These are phyloP conservation scores for Brachyalestes nurse DNA, from an alignment of 2,797 vertebrate genomes.

Conservation along the genomic window DNA sequence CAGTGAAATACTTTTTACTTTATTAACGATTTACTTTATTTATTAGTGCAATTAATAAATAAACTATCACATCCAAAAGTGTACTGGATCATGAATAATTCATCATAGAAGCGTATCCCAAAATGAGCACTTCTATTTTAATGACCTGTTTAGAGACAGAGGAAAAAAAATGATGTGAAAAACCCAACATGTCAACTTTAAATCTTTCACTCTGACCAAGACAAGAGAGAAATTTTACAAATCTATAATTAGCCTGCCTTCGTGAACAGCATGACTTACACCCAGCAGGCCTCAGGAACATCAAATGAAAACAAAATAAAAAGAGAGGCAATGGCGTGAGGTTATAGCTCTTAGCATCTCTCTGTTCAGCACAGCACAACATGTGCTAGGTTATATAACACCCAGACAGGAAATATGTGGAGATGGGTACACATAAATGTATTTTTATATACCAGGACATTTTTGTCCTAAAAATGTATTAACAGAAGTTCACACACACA, in stretches of 20 bases:
- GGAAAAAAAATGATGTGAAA: background rate
- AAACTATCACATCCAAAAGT: no score
- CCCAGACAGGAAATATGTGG: no score
- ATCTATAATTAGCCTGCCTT: background rate
- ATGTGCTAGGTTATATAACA: constrained; percentile 53
- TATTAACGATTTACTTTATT: background rate
- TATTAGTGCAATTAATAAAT: background rate
- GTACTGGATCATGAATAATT: no score
- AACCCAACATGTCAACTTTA: background rate
- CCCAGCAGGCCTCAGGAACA: background rate
- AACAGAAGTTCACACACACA: no score
- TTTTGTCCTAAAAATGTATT: no score
- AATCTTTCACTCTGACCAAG: background rate
- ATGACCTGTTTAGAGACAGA: background rate
- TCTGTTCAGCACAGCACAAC: constrained; percentile 20
- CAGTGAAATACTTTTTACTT: no score
- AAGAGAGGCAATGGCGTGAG: constrained; percentile 47
- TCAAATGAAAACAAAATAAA: background rate
- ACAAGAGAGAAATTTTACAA: background rate
- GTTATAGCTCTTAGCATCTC: constrained; percentile 11
- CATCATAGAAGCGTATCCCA: no score
- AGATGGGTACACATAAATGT: no score
- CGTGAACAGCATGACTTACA: background rate
- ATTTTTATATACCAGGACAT: no score
- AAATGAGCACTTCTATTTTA: no score